Evolutionary conservation across 1,140 invertebrate species (phyloP), one percentile per base, ranked within the genome.

Genomic region (Ctenoplectra terminalis): DNA sequence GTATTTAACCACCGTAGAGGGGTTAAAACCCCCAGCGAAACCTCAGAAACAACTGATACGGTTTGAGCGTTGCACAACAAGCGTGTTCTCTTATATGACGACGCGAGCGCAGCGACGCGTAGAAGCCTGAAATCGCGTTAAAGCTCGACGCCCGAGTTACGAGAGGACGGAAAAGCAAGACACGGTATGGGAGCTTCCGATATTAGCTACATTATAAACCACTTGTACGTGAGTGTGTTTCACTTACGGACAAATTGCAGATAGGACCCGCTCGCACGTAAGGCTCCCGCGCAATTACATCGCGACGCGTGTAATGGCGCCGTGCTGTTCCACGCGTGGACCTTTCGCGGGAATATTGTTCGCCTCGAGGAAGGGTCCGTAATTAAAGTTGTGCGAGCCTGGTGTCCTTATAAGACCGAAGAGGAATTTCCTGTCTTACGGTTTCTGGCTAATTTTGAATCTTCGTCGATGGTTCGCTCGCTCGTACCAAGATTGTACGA

Each of bases 161-260:
- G 84, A 71, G 37, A 46, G 67, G 79, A 31, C 31, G 52, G 50
- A 43, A 72, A 64, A 40, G 37, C 23, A 13, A 13, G 26, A 17
- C 17, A 46, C 7, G n/a, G n/a, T 15, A 23, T 26, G 63, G 37
- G 40, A 50, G 48, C 75, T 85, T 64, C 37, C 26, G 40, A 83
- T 83, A 87, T 87, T 83, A 87, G 66, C 66, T 61, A 56, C 64
- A 87, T 83, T 54, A 81, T 83, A 67, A 74, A 75, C 56, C 76
- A 81, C 67, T 87, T 81, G 56, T 83, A 63, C 61, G 54, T 40
- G 54, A 83, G 56, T 67, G 23, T 54, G 34, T 79, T 81, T 80
- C 83, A 73, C 64, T 75, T 50, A 54, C 48, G 37, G 60, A 17
- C 58, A 76, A 86, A 87, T 87, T 87, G 69, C 72, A 79, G 64